These are phyloP conservation scores for Phalloptychus januarius DNA, from an alignment of 2,797 vertebrate genomes.

Conservation along the genomic window DNA sequence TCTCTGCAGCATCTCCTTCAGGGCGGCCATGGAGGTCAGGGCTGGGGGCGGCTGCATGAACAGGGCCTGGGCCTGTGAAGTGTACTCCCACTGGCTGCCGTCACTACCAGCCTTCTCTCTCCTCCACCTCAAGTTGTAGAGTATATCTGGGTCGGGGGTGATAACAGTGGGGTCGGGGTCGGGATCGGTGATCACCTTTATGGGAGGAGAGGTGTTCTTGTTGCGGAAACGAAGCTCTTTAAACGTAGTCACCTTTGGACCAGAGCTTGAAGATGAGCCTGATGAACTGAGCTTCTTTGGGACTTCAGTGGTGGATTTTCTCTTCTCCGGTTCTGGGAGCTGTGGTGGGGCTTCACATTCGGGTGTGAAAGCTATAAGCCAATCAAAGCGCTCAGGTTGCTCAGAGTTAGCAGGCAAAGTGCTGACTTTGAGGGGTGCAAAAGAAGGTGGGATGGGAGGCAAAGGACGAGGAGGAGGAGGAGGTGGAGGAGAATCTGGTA, in stretches of 20 bases:
- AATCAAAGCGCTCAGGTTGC: conserved; percentile 89
- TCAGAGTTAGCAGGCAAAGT: conserved; percentile 78
- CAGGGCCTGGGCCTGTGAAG: conserved; percentile 81
- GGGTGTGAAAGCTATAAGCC: conserved; percentile 94
- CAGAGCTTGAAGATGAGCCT: conserved; percentile 55
- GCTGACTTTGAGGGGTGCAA: conserved; percentile 68
- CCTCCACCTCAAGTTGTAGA: conserved; percentile 85
- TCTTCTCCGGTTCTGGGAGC: conserved; percentile 49
- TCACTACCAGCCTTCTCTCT: conserved; percentile 74
- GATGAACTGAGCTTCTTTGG: conserved; percentile 58
- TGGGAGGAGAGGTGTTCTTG: conserved; percentile 73
- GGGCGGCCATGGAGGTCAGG: conserved; percentile 78
- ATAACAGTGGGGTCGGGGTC: conserved; percentile 80
- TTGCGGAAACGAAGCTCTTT: conserved; percentile 88
- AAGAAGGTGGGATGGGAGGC: conserved; percentile 74
- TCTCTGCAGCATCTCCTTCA: conserved; percentile 85
- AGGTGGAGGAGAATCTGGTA: conserved; percentile 76
- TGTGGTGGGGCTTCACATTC: conserved; percentile 79
- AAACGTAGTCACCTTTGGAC: conserved; percentile 86
- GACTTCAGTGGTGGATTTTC: conserved; percentile 53
- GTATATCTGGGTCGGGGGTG: conserved; percentile 83
- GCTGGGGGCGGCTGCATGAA: conserved; percentile 81
- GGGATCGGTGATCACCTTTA: conserved; percentile 68
- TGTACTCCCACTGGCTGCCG: conserved; percentile 84
- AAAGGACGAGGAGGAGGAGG: conserved; percentile 82